These are phyloP conservation scores for Sarcophaga variegata DNA, from an alignment of 2,888 invertebrate species.

Conservation along the genomic window DNA sequence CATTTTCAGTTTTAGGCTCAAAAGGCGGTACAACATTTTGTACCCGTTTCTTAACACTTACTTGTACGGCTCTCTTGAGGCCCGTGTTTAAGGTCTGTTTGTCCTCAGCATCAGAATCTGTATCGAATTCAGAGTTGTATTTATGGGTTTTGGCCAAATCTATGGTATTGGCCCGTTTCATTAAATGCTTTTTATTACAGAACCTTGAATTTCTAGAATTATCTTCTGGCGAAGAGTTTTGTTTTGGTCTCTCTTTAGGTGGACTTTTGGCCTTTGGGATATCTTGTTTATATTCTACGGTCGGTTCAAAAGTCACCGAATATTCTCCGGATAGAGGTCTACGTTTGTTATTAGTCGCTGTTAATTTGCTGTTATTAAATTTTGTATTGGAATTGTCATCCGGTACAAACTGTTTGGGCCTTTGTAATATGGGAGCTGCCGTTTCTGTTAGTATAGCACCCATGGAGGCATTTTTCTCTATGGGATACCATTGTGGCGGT, in stretches of 20 bases:
- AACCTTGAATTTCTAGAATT: slow-evolving; percentile 73
- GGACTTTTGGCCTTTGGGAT: not conserved
- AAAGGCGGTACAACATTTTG: slow-evolving; percentile 85
- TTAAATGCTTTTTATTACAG: slow-evolving; percentile 86
- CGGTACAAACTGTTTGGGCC: slow-evolving; percentile 80
- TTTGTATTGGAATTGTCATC: slow-evolving; percentile 6
- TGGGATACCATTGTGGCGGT: slow-evolving; percentile 75
- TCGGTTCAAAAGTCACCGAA: slow-evolving; percentile 74
- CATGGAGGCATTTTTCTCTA: slow-evolving; percentile 83
- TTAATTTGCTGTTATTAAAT: slow-evolving; percentile 14
- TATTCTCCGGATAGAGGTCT: slow-evolving; percentile 77
- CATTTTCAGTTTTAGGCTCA: slow-evolving; percentile 92
- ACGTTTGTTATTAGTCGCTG: slow-evolving; percentile 50
- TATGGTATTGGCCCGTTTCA: slow-evolving; percentile 94
- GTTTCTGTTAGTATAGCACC: slow-evolving; percentile 77
- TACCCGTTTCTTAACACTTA: slow-evolving; percentile 82
- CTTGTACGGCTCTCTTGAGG: slow-evolving; percentile 84
- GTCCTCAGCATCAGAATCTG: slow-evolving; percentile 80
- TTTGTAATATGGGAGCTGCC: slow-evolving; percentile 73
- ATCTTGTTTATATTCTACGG: slow-evolving; percentile 1
- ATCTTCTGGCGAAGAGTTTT: slow-evolving; percentile 78
- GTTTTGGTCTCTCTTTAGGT: slow-evolving; percentile 14
- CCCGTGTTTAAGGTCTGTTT: slow-evolving; percentile 80
- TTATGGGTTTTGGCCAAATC: slow-evolving; percentile 89
- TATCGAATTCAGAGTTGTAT: slow-evolving; percentile 83